Base-by-base conservation (phyloP, 1,140 invertebrate species). In the Drosophila insularis region DNA sequence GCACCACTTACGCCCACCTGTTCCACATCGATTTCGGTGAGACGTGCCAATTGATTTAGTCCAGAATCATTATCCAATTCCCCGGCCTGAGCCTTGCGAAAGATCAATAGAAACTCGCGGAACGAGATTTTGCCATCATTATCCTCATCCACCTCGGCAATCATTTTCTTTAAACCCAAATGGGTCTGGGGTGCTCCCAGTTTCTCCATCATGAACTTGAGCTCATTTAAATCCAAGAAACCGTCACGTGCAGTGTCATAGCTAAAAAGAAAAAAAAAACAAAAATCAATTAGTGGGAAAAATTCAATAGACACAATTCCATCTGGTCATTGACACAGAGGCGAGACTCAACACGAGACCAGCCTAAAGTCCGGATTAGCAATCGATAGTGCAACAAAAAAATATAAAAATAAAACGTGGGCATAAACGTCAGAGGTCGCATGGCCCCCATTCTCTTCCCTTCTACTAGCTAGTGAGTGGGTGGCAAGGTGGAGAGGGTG, bases 121-220 rank as follows among this genome's bases (percentile, higher is more conserved):
- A 98, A 99, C 77, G 96, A 97, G 69, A 98, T 97, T 89, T 96
- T 96, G 35, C 95, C 95, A 90, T 98, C 98, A 19, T 94, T 92
- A 89, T 99, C 98, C 92, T 98, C 97, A 90, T 98, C 98, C 13
- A 98, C 96, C 93, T 98, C 97, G 67, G 96, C 94, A 78, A 99
- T 99, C 98, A 99, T 99, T 37, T 95, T 95, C 91, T 99, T 99
- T 5, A 99, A 93, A 0, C 96, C 96, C 3, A 99, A 92, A 93
- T 99, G 98, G 7, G 98, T 99, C 92, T 99, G 98, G 11, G 98
- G 97, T 8, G 96, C 97, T 17, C 96, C 97, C n/a, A 99, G 92
- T 54, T 97, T 96, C 92, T 99, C 98, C 98, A 99, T 99, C 97
- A 99, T 98, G 10, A 95, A 92, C 92, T 99, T 99, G 50, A 99